A percentile compares a stretch with the other conserved stretches of the same genome.
phyloP scores from a whole-genome alignment of 30 jellyfish, hydroid and myxozoan genomes.

The Cassiopea andromeda region DNA sequence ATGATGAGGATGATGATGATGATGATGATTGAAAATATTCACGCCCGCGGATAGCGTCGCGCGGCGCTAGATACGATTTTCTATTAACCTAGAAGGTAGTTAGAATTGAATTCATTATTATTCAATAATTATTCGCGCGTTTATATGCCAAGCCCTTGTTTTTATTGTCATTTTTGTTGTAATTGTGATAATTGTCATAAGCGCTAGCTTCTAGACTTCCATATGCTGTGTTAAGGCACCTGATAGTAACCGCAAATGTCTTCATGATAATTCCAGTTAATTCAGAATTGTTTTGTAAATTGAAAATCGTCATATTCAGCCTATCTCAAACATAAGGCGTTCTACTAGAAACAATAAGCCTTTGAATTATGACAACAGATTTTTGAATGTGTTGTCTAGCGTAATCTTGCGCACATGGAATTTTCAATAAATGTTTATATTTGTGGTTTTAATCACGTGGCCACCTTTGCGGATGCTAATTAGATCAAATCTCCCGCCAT shows the following conservation, averaged over 20 bases:
- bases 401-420: slow-evolving; percentile 51
- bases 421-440: slow-evolving; percentile 37
- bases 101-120: not conserved
- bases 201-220: not conserved
- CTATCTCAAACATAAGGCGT: not conserved
- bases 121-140: not conserved
- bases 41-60: not conserved
- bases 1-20: too few relatives aligned
- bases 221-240: not conserved
- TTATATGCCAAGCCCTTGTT: not conserved
- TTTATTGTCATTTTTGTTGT: not conserved
- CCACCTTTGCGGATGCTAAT: not conserved
- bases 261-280: slow-evolving; percentile 8
- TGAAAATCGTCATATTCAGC: not conserved
- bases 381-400: slow-evolving; percentile 19
- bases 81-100: not conserved
- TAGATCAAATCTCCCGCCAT: slow-evolving; percentile 44
- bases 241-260: not conserved
- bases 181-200: not conserved
- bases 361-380: slow-evolving; percentile 5
- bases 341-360: not conserved
- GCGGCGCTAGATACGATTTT: not conserved
- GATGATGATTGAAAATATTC: too few relatives aligned
- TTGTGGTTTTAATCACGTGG: slow-evolving; percentile 39
- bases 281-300: not conserved